Evolutionary conservation across 2,888 invertebrate genomes (phyloP).

Genomic region (Sipha maydis): DNA sequence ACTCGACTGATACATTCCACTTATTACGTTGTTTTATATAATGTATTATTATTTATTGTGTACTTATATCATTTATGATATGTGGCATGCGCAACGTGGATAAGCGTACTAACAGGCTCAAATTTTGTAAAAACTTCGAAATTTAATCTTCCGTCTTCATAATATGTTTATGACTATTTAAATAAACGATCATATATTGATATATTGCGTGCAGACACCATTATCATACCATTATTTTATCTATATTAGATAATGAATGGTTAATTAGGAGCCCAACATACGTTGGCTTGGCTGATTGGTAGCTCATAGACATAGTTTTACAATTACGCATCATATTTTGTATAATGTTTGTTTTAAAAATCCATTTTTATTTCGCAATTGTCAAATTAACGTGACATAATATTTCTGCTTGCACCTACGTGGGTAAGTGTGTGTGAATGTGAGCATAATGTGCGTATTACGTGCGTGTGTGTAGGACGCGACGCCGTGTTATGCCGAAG

Average conservation of each 20-base stretch:
- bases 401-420: background rate
- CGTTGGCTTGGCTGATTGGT: background rate
- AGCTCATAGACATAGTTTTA: conserved; percentile 49
- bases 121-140: no score
- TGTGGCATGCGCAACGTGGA: no score
- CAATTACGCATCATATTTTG: conserved; percentile 53
- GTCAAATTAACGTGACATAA: conserved; percentile 35
- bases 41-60: no score
- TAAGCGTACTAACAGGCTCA: no score
- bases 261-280: conserved; percentile 33
- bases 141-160: no score
- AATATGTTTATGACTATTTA: no score
- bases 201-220: background rate
- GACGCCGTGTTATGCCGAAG: conserved; percentile 29
- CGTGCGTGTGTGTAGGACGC: background rate
- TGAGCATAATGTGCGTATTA: background rate
- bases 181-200: no score
- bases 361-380: conserved; percentile 48
- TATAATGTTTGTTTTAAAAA: conserved; percentile 59
- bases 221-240: conserved; percentile 1
- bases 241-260: conserved; percentile 24
- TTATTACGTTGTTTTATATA: no score
- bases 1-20: no score
- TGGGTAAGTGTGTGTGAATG: background rate
- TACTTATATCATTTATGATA: no score